These are phyloP conservation scores for Lepisosteus oculatus DNA, from an alignment of 2,113 vertebrate species.

Conservation along the genomic window DNA sequence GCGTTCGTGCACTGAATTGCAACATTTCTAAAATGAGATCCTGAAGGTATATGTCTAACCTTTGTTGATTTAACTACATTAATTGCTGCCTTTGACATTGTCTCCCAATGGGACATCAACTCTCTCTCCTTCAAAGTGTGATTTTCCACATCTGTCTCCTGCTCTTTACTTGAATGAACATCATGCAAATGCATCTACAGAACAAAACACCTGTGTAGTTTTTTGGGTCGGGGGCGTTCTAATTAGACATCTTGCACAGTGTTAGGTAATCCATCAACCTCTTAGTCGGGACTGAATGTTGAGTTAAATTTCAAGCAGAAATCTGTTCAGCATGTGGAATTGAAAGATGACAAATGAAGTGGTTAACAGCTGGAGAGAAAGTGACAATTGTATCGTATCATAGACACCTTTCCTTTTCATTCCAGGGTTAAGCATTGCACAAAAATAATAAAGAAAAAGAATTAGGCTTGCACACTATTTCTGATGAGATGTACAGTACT, in stretches of 20 bases:
- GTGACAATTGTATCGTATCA: background rate
- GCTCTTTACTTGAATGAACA: background rate
- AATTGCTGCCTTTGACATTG: background rate
- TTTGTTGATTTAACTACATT: background rate
- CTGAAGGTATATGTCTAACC: background rate
- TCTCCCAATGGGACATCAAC: background rate
- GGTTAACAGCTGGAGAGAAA: conserved; percentile 10
- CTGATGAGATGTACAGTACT: too few relatives aligned
- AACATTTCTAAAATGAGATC: conserved; percentile 5
- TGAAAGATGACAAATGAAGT: conserved; percentile 24
- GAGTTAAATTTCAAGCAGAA: conserved; percentile 1
- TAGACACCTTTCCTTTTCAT: background rate
- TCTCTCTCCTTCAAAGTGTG: too few relatives aligned
- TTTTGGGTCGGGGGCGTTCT: conserved; percentile 9
- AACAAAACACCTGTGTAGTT: conserved; percentile 6
- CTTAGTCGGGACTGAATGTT: background rate
- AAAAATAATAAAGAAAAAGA: too few relatives aligned
- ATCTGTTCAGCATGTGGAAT: conserved; percentile 23
- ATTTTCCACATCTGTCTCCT: background rate
- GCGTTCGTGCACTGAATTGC: background rate
- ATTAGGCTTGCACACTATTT: too few relatives aligned
- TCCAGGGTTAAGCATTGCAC: background rate
- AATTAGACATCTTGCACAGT: conserved; percentile 19
- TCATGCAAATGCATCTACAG: background rate
- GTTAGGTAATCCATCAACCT: conserved; percentile 13